Conservation (phyloP, 2,888 invertebrate species). For the Lasioglossum leucozonium region DNA sequence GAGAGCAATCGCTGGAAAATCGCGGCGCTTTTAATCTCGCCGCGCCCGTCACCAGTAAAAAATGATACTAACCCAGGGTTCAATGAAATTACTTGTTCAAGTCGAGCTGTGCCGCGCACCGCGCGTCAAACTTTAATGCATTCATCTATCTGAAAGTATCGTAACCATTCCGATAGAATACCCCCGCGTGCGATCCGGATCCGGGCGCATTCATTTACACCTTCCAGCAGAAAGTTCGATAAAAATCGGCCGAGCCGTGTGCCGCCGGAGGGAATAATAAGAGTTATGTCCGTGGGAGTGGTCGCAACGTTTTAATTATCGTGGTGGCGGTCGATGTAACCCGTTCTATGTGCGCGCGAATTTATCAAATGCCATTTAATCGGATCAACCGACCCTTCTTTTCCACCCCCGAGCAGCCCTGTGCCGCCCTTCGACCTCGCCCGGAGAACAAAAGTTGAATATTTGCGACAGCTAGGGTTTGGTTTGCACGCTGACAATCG, state of each 20-base stretch:
- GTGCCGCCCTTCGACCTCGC: slow-evolving; percentile 44
- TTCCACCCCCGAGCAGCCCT: slow-evolving; percentile 1
- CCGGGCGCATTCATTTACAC: slow-evolving; percentile 26
- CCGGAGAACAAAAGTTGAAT: slow-evolving; percentile 66
- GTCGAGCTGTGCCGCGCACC: background rate
- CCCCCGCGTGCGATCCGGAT: background rate
- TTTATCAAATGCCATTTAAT: slow-evolving; percentile 74
- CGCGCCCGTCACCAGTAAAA: background rate
- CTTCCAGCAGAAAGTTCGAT: slow-evolving; percentile 23
- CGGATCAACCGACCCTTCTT: slow-evolving; percentile 57
- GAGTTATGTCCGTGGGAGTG: slow-evolving; percentile 62
- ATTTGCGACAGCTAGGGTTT: slow-evolving; percentile 56
- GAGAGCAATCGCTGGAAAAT: background rate
- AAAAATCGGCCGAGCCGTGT: slow-evolving; percentile 43
- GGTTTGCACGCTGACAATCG: slow-evolving; percentile 47
- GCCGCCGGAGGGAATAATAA: slow-evolving; percentile 56
- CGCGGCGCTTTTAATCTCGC: background rate
- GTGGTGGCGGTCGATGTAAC: slow-evolving; percentile 51
- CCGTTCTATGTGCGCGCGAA: slow-evolving; percentile 56
- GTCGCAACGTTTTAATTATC: slow-evolving; percentile 72
- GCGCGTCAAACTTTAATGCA: slow-evolving; percentile 20
- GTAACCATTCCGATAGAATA: slow-evolving; percentile 9
- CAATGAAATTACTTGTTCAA: background rate
- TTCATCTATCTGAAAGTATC: slow-evolving; percentile 12
- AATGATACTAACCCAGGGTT: background rate